These are phyloP conservation scores for Lutjanus campechanus DNA, from an alignment of 2,797 vertebrate species.

Conservation along the genomic window DNA sequence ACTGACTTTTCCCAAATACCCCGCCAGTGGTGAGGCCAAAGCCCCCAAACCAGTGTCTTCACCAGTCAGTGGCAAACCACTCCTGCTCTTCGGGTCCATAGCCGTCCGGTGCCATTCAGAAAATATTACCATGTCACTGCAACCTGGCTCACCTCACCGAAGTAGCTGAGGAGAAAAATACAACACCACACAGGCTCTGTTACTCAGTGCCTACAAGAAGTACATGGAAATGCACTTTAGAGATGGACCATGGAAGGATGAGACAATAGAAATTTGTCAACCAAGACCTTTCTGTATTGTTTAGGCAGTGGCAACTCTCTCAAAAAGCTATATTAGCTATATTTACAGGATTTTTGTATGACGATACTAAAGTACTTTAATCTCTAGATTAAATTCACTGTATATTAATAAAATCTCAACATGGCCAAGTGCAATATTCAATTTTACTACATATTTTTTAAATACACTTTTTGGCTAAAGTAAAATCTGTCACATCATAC, in stretches of 20 bases:
- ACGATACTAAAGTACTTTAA: too few relatives aligned
- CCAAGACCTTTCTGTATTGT: background rate
- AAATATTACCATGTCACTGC: conserved; percentile 90
- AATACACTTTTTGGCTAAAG: too few relatives aligned
- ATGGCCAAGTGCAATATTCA: too few relatives aligned
- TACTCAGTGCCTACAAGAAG: conserved; percentile 4
- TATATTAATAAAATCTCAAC: too few relatives aligned
- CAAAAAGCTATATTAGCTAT: background rate
- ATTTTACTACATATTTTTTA: too few relatives aligned
- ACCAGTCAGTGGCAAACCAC: conserved; percentile 93
- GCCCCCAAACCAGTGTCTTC: conserved; percentile 94
- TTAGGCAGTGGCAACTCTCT: background rate
- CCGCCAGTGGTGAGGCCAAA: conserved; percentile 92
- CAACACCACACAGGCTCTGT: conserved; percentile 25
- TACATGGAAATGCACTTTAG: background rate
- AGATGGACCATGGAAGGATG: background rate
- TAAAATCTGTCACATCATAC: too few relatives aligned
- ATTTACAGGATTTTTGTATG: background rate
- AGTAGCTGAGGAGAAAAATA: conserved; percentile 85
- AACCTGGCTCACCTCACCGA: conserved; percentile 84
- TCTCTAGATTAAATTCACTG: too few relatives aligned
- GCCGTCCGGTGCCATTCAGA: conserved; percentile 89
- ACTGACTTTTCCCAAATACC: conserved; percentile 99
- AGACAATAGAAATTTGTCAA: background rate
- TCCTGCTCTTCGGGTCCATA: conserved; percentile 89